Base-by-base conservation (phyloP, 92 coral and sea anemone genomes). In the Epizoanthus fatuus region DNA sequence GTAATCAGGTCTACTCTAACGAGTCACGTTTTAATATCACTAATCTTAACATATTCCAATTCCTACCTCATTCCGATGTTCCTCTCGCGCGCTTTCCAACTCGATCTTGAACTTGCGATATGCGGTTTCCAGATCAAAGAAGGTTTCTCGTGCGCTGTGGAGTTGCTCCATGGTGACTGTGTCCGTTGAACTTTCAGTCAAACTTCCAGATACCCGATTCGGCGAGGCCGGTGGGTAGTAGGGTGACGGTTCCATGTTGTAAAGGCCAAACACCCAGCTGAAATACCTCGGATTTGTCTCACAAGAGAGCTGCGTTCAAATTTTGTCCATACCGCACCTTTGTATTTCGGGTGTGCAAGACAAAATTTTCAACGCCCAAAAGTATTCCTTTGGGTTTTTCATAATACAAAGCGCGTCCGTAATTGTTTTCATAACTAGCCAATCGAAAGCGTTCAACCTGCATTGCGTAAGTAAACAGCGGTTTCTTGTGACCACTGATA, bases 131-230 rank as follows among this genome's bases (percentile, higher is more conserved):
- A 97, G 86, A 67, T 97, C 99, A 63, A 94, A 29, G 35, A 29
- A 93, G 4, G 99, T 97, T 88, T 97, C 99, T 67, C 98, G 84
- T 57, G 99, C 99, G 9, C 92, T 94, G 15, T 94, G 95, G n/a
- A 97, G 87, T 53, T 97, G 99, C 63, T 88, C 91, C 81, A 92
- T 74, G 2, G 98, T 93, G 22, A 97, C 94, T 62, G 94, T 96
- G 69, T 94, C 98, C 3, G 86, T 57, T 19, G 59, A 7, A 38
- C 52, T 74, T 56, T 66, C 74, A 67, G 62, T 47, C 14, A 69
- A 66, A 8, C 64, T 81, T 35, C 74, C 74, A 55, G 64, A 8
- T 29, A 39, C 63, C 19, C 85, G 63, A 25, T 38, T 37, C 35
- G 73, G 51, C 15, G 44, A 47, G 22, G 52, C 14, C 55, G 90